Percentiles rank a stretch among this genome's conserved stretches.
phyloP scores from a whole-genome alignment of 2,888 invertebrate species.

The Phengaris arion region DNA sequence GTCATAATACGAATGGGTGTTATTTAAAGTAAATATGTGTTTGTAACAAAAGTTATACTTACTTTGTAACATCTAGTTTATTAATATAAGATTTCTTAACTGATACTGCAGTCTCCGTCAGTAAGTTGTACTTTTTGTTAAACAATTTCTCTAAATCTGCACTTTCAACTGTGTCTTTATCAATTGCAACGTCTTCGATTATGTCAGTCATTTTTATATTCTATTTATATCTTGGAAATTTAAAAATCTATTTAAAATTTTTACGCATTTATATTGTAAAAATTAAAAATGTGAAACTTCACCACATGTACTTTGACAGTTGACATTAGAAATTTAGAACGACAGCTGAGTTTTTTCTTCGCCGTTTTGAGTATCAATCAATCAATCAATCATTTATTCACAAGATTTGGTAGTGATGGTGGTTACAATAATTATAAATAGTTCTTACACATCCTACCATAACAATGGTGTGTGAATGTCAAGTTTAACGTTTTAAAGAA shows the following conservation, averaged over 20 bases:
- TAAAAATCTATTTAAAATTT: conserved; percentile 1
- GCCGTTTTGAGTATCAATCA: too few relatives aligned
- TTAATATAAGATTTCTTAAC: conserved; percentile 80
- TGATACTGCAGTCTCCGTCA: conserved; percentile 75
- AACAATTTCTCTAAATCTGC: conserved; percentile 57
- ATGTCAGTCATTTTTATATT: conserved; percentile 60
- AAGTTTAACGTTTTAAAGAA: too few relatives aligned
- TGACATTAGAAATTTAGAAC: background rate
- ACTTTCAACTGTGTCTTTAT: conserved; percentile 57
- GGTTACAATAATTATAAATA: too few relatives aligned
- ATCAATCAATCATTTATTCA: too few relatives aligned
- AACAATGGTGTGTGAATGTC: too few relatives aligned
- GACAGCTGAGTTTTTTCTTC: too few relatives aligned
- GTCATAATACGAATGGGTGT: background rate
- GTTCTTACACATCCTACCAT: too few relatives aligned
- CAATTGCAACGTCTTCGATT: conserved; percentile 61
- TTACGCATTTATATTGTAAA: background rate
- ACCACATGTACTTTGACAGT: conserved; percentile 11
- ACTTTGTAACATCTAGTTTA: conserved; percentile 79
- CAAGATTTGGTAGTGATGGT: too few relatives aligned
- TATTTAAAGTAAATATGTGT: background rate
- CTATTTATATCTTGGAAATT: background rate
- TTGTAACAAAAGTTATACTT: conserved; percentile 43
- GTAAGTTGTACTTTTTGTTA: conserved; percentile 54
- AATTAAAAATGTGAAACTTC: background rate